A percentile compares a stretch with the other conserved stretches of the same genome.
These are phyloP conservation scores for Eulemur albifrons DNA, from an alignment of 2,797 vertebrate species.

Conservation along the genomic window DNA sequence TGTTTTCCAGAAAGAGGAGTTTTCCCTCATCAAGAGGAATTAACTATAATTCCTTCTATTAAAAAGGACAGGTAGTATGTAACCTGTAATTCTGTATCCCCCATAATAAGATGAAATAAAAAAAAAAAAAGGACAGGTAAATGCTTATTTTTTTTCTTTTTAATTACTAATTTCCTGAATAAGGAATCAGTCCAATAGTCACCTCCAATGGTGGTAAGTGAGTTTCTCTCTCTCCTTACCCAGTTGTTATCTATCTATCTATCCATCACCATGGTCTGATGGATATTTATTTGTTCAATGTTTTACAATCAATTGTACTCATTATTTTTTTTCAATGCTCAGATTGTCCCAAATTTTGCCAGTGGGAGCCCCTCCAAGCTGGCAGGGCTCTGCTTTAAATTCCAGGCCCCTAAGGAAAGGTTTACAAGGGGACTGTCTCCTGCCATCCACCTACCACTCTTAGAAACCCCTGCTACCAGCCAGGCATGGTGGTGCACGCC, in stretches of 20 bases:
- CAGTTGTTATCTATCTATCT: not conserved
- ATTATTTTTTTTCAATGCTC: not conserved
- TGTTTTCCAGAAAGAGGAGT: not conserved
- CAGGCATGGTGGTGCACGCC: no score
- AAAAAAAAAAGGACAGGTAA: not conserved
- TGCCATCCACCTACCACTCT: not conserved
- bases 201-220: not conserved
- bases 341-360: not conserved
- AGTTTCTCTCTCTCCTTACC: not conserved
- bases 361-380: not conserved
- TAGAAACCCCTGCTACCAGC: not conserved
- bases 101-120: no score
- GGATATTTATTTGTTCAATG: not conserved
- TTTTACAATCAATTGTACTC: not conserved
- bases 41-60: not conserved
- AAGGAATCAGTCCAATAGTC: conserved; percentile 26
- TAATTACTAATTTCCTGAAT: conserved; percentile 46
- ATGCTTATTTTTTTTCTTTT: conserved; percentile 13
- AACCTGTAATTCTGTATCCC: no score
- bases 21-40: not conserved
- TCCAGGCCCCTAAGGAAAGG: not conserved
- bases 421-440: not conserved
- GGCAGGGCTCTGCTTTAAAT: not conserved
- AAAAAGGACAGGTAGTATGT: not conserved
- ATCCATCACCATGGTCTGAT: not conserved